Evolutionary conservation across 2,888 invertebrate genomes (phyloP).

Genomic region (Koerneria pararmatus): DNA sequence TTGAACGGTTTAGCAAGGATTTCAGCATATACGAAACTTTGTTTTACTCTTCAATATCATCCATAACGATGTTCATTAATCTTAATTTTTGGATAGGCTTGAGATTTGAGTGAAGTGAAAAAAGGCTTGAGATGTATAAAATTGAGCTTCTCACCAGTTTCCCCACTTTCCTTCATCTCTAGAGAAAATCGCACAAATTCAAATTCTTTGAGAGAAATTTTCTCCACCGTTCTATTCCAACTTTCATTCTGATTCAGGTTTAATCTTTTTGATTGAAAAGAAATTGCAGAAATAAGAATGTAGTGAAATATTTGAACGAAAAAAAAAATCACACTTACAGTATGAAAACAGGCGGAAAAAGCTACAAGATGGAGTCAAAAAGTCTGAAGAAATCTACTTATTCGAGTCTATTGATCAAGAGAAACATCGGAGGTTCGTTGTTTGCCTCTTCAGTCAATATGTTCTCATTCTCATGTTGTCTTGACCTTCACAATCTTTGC

Average conservation of each 20-base stretch:
- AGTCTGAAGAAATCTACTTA: slow-evolving; percentile 39
- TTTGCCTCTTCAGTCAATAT: background rate
- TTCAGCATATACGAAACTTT: background rate
- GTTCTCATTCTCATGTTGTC: background rate
- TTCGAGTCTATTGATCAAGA: slow-evolving; percentile 44
- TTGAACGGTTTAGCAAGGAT: background rate
- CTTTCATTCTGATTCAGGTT: no score
- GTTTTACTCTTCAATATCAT: background rate
- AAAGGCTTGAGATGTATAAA: no score
- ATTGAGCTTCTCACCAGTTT: no score
- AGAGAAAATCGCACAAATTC: no score
- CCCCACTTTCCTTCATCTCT: no score
- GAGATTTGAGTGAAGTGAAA: no score
- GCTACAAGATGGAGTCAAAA: slow-evolving; percentile 35
- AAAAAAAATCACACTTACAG: slow-evolving; percentile 23
- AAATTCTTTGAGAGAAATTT: no score
- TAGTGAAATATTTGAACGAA: slow-evolving; percentile 13
- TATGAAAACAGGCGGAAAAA: slow-evolving; percentile 33
- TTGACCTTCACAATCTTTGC: slow-evolving; percentile 7
- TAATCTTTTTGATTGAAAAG: no score
- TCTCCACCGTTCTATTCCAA: no score
- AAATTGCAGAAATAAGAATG: no score
- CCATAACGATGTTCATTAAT: no score
- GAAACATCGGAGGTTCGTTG: slow-evolving; percentile 35
- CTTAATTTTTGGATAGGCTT: no score